Evolutionary conservation across 2,113 vertebrate species (phyloP), one percentile per base, ranked within the genome.

Genomic region (Pontoporia blainvillei): DNA sequence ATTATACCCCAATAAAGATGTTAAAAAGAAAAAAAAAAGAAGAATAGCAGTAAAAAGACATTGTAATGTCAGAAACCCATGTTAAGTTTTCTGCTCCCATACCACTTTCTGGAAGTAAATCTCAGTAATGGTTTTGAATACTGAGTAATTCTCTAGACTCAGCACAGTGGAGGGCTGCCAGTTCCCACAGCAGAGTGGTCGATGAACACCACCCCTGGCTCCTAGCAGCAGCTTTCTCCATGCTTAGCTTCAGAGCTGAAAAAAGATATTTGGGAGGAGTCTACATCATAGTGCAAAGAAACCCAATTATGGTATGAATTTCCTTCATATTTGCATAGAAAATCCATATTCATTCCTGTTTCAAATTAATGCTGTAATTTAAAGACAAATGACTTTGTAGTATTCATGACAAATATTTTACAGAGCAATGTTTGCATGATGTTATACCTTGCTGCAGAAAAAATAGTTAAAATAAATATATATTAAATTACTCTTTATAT

Each of bases 381-480:
- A 97, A 94, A 95, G 72, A 88, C 62, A 91, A 89, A 85, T 91
- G 41, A 79, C 36, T 79, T 91, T 76, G 6, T 82, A 86, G 89
- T 95, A 90, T 93, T 85, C 71, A 64, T 92, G 54, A 13, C 83
- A 91, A 91, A 83, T 91, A 92, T 88, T 97, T 97, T 64, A 69
- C n/a, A 72, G 31, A 83, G 25, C 10, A 17, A 91, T 97, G 87
- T 90, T 96, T 84, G 73, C 75, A 71, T 3, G 2, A 29, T 97
- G 59, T 96, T 79, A 83, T 90, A 92, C 83, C 31, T 83, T 78
- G 21, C 86, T 96, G 5, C 5, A 82, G 94, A 97, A 97, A 23
- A 97, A 98, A 96, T 87, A 94, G 66, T 97, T 98, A 98, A 96
- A 94, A 91, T 72, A 98, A 98, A 98, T 92, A 89, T 23, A 96